A percentile compares a stretch with the other conserved stretches of the same genome.
Conservation (phyloP, 2,888 invertebrate species). For the Horisme vitalbata region DNA sequence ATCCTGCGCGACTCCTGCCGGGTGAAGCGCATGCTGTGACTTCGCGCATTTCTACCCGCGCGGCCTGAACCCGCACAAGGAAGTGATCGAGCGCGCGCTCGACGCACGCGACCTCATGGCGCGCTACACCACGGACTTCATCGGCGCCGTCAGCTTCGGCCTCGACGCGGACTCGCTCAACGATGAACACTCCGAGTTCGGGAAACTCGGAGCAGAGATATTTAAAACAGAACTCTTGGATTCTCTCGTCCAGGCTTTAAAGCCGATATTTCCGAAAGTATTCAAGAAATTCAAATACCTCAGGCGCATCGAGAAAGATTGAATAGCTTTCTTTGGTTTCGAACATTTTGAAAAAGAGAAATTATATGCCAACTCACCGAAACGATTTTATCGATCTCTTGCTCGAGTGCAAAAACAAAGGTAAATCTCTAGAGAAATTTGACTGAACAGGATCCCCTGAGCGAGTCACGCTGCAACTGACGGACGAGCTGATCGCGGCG, state of each 20-base stretch:
- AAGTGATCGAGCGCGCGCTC: conserved; percentile 31
- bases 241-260: background rate
- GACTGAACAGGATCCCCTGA: conserved; percentile 38
- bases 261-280: background rate
- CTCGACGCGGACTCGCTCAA: conserved; percentile 57
- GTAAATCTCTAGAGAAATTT: conserved; percentile 41
- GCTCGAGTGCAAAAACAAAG: conserved; percentile 30
- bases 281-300: background rate
- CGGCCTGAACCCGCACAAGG: conserved; percentile 44
- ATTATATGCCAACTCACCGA: conserved; percentile 22
- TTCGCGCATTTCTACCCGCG: conserved; percentile 55
- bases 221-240: conserved; percentile 31
- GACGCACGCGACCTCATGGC: conserved; percentile 64
- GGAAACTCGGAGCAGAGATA: conserved; percentile 51
- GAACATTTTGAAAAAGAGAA: conserved; percentile 14
- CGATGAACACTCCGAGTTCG: conserved; percentile 55
- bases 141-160: conserved; percentile 64
- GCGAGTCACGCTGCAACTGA: conserved; percentile 37
- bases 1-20: conserved; percentile 58
- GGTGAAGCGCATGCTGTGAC: conserved; percentile 53
- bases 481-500: conserved; percentile 34
- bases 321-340: background rate
- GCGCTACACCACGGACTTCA: conserved; percentile 64
- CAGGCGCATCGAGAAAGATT: no score
- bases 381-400: conserved; percentile 19